Percentiles rank a stretch among this genome's conserved stretches.
These are phyloP conservation scores for Mylabris sibirica DNA, from an alignment of 2,888 invertebrate species.

Conservation along the genomic window DNA sequence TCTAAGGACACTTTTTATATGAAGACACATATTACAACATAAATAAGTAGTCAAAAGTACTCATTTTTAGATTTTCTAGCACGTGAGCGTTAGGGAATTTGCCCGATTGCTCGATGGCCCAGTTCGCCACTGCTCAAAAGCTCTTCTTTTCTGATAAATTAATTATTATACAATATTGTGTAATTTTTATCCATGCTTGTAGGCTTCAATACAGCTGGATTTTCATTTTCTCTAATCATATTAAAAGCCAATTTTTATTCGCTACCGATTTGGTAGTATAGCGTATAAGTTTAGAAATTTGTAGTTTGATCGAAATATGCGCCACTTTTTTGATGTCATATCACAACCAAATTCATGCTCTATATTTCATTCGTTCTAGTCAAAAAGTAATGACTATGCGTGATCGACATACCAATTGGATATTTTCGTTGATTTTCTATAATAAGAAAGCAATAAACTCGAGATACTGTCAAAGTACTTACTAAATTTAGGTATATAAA, in stretches of 20 bases:
- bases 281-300: not conserved
- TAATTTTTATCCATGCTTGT: not conserved
- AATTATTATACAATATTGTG: not conserved
- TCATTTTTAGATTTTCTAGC: no score
- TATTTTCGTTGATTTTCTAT: no score
- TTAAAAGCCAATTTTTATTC: constrained; percentile 1
- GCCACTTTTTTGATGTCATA: not conserved
- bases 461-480: no score
- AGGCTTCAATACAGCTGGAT: not conserved
- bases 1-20: no score
- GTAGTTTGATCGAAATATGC: not conserved
- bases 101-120: no score
- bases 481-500: no score
- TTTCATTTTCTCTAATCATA: not conserved
- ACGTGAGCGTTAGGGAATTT: no score
- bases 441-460: no score
- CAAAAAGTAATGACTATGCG: not conserved
- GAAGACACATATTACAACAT: no score
- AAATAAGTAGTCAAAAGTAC: no score
- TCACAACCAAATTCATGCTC: not conserved
- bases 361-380: not conserved
- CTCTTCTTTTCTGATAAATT: no score
- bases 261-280: not conserved
- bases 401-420: not conserved
- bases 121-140: no score